phyloP scores from a whole-genome alignment of 2,888 invertebrate genomes.

The Eupelmus urozonus region DNA sequence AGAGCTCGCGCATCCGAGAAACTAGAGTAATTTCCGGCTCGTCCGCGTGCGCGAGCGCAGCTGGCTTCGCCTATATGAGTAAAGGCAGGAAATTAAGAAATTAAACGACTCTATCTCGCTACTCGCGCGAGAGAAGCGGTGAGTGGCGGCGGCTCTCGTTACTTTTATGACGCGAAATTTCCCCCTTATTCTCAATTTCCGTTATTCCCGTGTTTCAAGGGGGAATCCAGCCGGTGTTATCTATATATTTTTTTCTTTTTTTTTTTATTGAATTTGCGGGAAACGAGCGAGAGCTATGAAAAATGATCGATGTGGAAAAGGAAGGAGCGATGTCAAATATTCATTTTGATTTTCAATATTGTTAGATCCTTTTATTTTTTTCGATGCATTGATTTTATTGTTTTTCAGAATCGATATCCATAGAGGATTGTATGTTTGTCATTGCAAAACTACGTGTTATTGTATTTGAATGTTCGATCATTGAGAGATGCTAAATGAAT shows the following conservation, averaged over 20 bases:
- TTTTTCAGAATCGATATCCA: too few relatives aligned
- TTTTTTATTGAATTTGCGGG: constrained; percentile 15
- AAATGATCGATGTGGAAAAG: not conserved
- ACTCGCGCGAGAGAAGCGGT: too few relatives aligned
- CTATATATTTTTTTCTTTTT: not conserved
- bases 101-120: constrained; percentile 54
- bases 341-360: too few relatives aligned
- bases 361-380: not conserved
- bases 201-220: not conserved
- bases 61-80: not conserved
- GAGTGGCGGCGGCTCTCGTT: constrained; percentile 61
- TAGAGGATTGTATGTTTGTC: too few relatives aligned
- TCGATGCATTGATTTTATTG: too few relatives aligned
- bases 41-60: not conserved
- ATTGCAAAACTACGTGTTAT: too few relatives aligned
- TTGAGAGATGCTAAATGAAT: too few relatives aligned
- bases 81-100: constrained; percentile 61
- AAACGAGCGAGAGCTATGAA: not conserved
- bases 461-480: too few relatives aligned
- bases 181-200: constrained; percentile 52
- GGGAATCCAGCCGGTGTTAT: not conserved
- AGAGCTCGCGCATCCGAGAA: not conserved
- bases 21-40: constrained; percentile 51
- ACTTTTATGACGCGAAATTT: constrained; percentile 51
- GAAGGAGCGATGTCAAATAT: not conserved